Percentiles rank a stretch among this genome's conserved stretches.
phyloP scores from a whole-genome alignment of 2,113 vertebrate species.

The Zapornia atra region DNA sequence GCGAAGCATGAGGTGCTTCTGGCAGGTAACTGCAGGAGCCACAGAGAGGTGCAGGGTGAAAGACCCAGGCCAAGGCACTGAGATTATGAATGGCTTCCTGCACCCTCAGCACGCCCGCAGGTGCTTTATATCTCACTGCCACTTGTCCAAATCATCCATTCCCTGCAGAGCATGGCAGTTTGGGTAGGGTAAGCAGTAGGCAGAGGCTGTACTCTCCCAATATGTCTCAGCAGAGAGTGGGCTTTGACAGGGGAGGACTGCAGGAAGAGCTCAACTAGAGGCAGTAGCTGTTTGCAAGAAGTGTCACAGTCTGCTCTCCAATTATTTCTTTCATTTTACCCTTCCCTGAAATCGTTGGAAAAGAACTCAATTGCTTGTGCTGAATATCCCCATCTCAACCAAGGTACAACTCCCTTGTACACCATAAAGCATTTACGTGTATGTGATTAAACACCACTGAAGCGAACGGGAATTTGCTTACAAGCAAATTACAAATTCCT shows the following conservation, averaged over 20 bases:
- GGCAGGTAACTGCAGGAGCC: neutral
- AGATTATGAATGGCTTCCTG: neutral
- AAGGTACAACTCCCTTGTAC: neutral
- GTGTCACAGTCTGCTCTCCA: neutral
- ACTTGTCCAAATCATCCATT: neutral
- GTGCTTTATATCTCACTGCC: neutral
- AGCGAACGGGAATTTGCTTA: conserved; percentile 41
- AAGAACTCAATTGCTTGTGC: neutral
- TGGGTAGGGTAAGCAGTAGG: neutral
- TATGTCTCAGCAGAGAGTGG: neutral
- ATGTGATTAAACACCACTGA: conserved; percentile 37
- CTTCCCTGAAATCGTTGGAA: neutral
- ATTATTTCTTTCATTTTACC: neutral
- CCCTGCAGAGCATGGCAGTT: neutral
- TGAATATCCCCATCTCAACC: neutral
- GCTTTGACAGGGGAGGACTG: neutral
- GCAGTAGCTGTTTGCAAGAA: neutral
- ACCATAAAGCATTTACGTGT: neutral
- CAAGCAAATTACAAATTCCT: conserved; percentile 64
- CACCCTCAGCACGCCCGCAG: neutral
- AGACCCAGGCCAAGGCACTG: neutral
- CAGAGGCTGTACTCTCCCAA: neutral
- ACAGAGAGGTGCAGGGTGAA: rapidly evolving
- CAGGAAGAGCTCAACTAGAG: neutral
- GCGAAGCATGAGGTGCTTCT: neutral